Evolutionary conservation across 23 tunicate genomes (phyloP).

Genomic region (Pegea sp.): DNA sequence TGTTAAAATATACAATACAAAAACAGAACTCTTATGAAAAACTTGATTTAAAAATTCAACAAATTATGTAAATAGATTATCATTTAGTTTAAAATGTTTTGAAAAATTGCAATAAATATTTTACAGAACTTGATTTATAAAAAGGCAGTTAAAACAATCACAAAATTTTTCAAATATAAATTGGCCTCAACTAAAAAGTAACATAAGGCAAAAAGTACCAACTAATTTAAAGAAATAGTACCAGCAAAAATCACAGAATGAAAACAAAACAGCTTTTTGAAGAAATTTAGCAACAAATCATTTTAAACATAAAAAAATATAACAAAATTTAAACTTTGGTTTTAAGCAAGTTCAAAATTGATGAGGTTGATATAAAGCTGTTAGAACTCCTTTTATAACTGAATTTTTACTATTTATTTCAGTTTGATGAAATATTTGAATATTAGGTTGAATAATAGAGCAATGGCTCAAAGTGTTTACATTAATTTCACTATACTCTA

Average conservation of each 20-base stretch:
- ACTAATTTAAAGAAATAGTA: no score
- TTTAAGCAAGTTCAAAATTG: not conserved
- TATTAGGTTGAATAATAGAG: no score
- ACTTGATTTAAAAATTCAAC: no score
- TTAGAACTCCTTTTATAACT: slow-evolving; percentile 1
- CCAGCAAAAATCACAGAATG: not conserved
- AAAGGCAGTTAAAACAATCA: not conserved
- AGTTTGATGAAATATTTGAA: no score
- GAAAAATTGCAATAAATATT: not conserved
- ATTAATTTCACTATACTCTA: not conserved
- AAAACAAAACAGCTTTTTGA: not conserved
- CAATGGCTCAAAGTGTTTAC: not conserved
- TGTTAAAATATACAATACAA: no score
- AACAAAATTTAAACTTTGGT: not conserved
- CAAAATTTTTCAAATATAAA: not conserved
- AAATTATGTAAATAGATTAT: no score
- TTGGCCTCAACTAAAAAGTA: no score
- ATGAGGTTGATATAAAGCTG: not conserved
- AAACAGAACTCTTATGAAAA: no score
- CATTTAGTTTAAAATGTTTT: not conserved
- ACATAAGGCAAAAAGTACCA: no score
- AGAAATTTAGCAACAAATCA: not conserved
- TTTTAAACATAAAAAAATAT: not conserved
- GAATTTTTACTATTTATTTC: no score
- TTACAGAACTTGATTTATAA: no score